Conservation (phyloP, 2,113 vertebrate species). For the Leuciscus idus region DNA sequence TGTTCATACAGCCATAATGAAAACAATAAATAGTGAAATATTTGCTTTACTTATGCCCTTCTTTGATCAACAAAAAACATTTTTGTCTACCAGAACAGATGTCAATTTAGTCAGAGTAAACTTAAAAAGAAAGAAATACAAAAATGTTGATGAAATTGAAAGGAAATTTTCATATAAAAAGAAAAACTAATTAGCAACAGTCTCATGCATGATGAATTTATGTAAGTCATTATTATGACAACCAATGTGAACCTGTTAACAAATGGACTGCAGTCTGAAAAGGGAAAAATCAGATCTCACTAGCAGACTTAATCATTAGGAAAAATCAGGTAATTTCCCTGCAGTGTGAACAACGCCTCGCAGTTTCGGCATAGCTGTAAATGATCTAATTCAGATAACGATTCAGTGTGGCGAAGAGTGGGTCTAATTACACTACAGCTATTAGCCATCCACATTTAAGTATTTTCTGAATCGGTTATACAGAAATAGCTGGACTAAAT, state of each 20-base stretch:
- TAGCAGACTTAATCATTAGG: background rate
- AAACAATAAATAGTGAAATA: background rate
- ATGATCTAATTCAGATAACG: background rate
- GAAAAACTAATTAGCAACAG: background rate
- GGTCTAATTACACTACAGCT: background rate
- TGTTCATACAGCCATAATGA: no score
- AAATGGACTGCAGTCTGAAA: background rate
- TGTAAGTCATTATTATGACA: background rate
- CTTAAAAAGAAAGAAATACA: background rate
- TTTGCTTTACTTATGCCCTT: background rate
- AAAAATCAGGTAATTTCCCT: background rate
- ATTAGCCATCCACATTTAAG: background rate
- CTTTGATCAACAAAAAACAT: no score
- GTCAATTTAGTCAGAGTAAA: background rate
- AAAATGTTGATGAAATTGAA: background rate
- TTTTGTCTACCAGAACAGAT: background rate
- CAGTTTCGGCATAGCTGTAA: background rate
- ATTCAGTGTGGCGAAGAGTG: background rate
- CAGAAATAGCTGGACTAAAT: constrained; percentile 11
- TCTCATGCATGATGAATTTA: background rate
- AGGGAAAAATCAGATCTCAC: background rate
- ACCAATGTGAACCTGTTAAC: background rate
- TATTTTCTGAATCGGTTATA: background rate
- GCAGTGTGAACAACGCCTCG: background rate
- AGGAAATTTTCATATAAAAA: background rate